Evolutionary conservation across 1,140 invertebrate species (phyloP), one percentile per base, ranked within the genome.

Genomic region (Dreissena polymorpha): DNA sequence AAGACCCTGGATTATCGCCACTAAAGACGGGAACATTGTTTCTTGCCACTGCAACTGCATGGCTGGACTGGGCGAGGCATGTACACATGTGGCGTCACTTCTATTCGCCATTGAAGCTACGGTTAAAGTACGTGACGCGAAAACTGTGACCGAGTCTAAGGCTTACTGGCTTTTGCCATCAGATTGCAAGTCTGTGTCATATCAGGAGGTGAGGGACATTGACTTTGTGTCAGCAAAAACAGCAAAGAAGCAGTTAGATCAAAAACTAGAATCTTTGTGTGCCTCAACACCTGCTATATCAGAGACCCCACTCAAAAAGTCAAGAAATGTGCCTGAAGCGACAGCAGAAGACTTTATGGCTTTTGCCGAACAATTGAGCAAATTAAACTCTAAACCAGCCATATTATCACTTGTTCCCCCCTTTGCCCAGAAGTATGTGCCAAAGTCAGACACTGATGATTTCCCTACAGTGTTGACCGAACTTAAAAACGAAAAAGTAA

Each of bases 121-220:
- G 0, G 16, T 21, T 23, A 21, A 64, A 68, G 55, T 69, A 3
- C 51, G 29, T 10, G 25, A 18, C 8, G 2, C 12, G 7, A 78
- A 69, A 55, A 78, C 64, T 53, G 64, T 69, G 25, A 78, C 75
- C 2, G 23, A 78, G 27, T 21, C 67, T 8, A 78, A 78, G 50
- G 65, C 65, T 0, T 78, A 78, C 29, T 78, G 75, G 75, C n/a
- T 53, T 39, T 50, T 78, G 27, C 75, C 75, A 13, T 10, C 75
- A 78, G 16, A 29, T 25, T 23, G 50, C 16, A 78, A 53, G 51
- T 21, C 51, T 14, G 65, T 78, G 16, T 10, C 10, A 51, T 78
- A 78, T 57, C 10, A 65, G 18, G 39, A 68, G 18, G 18, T 39
- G 3, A 51, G 53, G 50, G 7, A 60, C 14, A 80, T 80, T 10